Conservation (phyloP, 2,888 invertebrate genomes). For the Caenorhabditis doughertyi region DNA sequence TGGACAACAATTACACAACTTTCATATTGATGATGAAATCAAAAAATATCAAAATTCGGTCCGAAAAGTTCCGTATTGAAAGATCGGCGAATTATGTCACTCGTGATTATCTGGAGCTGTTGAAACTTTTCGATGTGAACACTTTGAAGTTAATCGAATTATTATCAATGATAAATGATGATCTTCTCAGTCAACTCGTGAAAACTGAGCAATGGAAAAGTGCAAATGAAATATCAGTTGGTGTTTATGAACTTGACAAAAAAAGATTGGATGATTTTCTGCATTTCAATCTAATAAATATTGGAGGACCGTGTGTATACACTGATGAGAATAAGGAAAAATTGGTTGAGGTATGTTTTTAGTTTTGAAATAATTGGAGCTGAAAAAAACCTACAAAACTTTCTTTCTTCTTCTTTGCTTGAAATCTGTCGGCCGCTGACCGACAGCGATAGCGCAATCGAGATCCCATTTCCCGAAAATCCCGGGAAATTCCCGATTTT, state of each 20-base stretch:
- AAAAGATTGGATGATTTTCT: background rate
- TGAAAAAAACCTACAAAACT: no score
- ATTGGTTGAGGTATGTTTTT: no score
- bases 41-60: background rate
- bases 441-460: no score
- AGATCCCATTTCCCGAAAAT: no score
- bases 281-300: background rate
- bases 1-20: background rate
- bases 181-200: background rate
- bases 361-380: no score
- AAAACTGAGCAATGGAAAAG: slow-evolving; percentile 4
- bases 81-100: background rate
- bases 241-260: background rate
- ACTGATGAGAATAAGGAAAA: no score
- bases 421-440: no score
- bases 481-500: no score
- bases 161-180: background rate
- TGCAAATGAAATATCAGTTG: background rate
- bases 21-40: background rate
- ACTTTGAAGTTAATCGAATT: background rate
- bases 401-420: no score
- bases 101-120: background rate
- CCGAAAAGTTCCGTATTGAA: background rate
- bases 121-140: background rate
- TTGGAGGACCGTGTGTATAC: no score